Base-by-base conservation (phyloP, 2,113 vertebrate species). In the Lepisosteus oculatus region DNA sequence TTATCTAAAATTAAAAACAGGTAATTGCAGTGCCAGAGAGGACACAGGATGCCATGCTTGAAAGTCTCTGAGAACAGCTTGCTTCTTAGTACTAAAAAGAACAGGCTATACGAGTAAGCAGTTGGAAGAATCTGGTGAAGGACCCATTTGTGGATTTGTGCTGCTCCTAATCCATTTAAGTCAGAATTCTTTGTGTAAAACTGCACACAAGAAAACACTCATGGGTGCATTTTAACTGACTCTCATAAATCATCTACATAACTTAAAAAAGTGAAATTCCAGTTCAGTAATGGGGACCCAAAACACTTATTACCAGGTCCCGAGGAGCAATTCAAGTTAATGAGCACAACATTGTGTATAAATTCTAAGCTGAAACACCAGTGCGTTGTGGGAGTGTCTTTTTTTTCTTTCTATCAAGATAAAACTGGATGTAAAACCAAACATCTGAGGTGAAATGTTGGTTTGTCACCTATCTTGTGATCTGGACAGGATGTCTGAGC, bases 1-100 rank as follows among this genome's bases (percentile, higher is more conserved):
- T 90, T 88, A 90, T 78, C 81, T 51, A 51, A 80, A 80, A 84
- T 86, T 83, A 85, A 85, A 87, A 90, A 85, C 85, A 89, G 87
- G 85, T 89, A 81, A 90, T 92, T 89, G 87, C 74, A 80, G 55
- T 55, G 76, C 80, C 72, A 77, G 78, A 80, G 79, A 67, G 80
- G 77, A 65, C 67, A 55, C 73, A 55, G 7, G 7, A 45, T 81
- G 84, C 83, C 84, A n/a, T 41, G 4, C 4, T n/a, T 78, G 70
- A 76, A 80, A 3, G 59, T 62, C 29, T 67, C 47, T n/a, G 73
- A 7, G 76, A 80, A 79, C 77, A 78, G 78, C 83, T 85, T 80
- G 13, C 82, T 82, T 80, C 84, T 84, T 80, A 69, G 79, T 80
- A 83, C 84, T 86, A 83, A 84, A 76, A 77, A 78, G 2, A 29